Base-by-base conservation (phyloP, 2,888 invertebrate species). In the Aphidoletes aphidimyza region DNA sequence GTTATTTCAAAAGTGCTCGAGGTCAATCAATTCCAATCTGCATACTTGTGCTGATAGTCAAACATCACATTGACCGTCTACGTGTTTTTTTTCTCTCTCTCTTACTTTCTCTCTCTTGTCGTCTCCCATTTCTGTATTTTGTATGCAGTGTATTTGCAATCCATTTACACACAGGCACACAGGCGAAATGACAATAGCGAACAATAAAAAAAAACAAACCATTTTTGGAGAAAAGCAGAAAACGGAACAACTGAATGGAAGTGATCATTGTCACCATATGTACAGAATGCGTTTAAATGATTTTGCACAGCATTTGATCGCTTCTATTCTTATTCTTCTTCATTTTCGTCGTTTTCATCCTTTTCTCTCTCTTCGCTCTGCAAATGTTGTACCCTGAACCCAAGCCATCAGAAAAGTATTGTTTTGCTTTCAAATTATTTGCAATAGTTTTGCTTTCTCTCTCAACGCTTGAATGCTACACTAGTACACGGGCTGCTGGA, bases 1-100 rank as follows among this genome's bases (percentile, higher is more conserved):
- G 69, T 69, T 69, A 69, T 69, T 69, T 69, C 69, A 14, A 69
- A 69, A 69, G 69, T 69, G 69, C 69, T 69, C 69, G 69, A 69
- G 69, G 26, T 69, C 69, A 34, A 69, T 69, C 69, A 69, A 69
- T 69, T 69, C 69, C 69, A 69, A 69, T 69, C 30, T 69, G 69
- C 69, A 30, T 69, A 30, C 69, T 22, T 2, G 22, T n/a, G n/a
- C 2, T 69, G 69, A 30, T 69, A 69, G 69, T 34, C 69, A 69
- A 69, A 69, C 30, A 69, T 69, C 30, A 30, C 14, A 11, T 69
- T 30, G 30, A 42, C 8, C 42, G 14, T 42, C 42, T 42, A 9
- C 26, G 26, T 19, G 17, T 47, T 47, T 47, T 19, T 11, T 3
- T 14, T 14, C 2, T 17, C 9, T 11, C 47, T 3, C 8, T 47